phyloP scores from a whole-genome alignment of 2,113 vertebrate genomes.

The Eidolon helvum region DNA sequence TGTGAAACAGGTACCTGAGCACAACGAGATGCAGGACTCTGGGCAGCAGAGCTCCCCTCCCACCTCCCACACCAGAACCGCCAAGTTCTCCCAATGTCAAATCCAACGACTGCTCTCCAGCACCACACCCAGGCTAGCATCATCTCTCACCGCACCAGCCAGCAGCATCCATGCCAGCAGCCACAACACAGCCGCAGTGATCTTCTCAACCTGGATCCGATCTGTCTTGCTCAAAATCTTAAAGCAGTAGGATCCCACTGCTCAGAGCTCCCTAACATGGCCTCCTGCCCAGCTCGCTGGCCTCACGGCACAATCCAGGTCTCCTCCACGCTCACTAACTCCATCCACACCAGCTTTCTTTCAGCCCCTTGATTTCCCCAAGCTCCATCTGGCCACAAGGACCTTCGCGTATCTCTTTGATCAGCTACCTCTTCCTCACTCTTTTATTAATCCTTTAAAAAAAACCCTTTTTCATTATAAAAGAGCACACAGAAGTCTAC shows the following conservation, averaged over 20 bases:
- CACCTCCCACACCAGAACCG: neutral
- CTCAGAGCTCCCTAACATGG: neutral
- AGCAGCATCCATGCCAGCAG: neutral
- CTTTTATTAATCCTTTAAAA: neutral
- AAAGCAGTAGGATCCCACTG: neutral
- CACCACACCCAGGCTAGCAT: neutral
- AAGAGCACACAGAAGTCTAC: neutral
- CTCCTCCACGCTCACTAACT: neutral
- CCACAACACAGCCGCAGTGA: neutral
- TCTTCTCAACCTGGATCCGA: neutral
- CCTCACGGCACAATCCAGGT: neutral
- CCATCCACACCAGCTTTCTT: neutral
- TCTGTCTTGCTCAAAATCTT: neutral
- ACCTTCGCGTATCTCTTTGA: neutral
- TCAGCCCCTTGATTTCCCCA: neutral
- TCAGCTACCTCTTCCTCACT: neutral
- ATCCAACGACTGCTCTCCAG: neutral
- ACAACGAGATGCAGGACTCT: neutral
- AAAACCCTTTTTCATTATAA: neutral
- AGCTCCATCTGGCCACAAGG: neutral
- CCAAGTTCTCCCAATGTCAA: neutral
- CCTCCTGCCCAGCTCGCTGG: neutral
- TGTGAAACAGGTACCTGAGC: neutral
- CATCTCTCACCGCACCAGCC: neutral
- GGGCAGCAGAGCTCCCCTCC: neutral